A percentile compares a stretch with the other conserved stretches of the same genome.
Conservation (phyloP, 2,113 vertebrate genomes). For the Pelodiscus sinensis region DNA sequence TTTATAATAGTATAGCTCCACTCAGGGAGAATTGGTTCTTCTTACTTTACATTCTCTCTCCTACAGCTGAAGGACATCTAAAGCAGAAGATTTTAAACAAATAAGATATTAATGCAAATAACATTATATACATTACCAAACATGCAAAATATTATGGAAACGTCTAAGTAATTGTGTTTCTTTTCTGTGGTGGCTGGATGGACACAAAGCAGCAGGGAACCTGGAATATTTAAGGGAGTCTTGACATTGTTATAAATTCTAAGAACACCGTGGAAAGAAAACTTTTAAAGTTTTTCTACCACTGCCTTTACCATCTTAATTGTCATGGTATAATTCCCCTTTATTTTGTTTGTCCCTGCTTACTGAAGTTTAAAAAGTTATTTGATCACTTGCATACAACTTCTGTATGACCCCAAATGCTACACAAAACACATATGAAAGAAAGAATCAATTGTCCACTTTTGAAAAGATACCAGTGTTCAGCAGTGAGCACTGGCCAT, state of each 20-base stretch:
- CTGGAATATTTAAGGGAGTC: slow-evolving; percentile 18
- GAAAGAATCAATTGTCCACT: neutral
- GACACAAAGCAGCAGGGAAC: slow-evolving; percentile 58
- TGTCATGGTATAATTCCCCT: neutral
- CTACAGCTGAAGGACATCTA: slow-evolving; percentile 65
- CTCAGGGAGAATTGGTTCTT: neutral
- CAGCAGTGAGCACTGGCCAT: rapidly evolving
- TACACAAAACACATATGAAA: neutral
- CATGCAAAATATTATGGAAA: slow-evolving; percentile 46
- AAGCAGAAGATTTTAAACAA: slow-evolving; percentile 56
- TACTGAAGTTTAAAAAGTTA: neutral
- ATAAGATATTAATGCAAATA: slow-evolving; percentile 67
- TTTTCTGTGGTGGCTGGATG: slow-evolving; percentile 28
- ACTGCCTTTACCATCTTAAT: neutral
- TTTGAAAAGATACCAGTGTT: neutral
- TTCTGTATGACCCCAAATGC: neutral
- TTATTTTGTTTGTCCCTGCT: neutral
- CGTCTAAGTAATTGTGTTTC: slow-evolving; percentile 49
- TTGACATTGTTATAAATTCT: slow-evolving; percentile 5
- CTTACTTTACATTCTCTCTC: slow-evolving; percentile 19
- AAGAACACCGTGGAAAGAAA: neutral
- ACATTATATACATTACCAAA: slow-evolving; percentile 66
- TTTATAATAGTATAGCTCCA: neutral
- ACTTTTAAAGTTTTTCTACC: neutral
- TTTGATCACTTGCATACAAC: neutral